These are phyloP conservation scores for Burhinus bistriatus DNA, from an alignment of 2,113 vertebrate genomes.

Conservation along the genomic window DNA sequence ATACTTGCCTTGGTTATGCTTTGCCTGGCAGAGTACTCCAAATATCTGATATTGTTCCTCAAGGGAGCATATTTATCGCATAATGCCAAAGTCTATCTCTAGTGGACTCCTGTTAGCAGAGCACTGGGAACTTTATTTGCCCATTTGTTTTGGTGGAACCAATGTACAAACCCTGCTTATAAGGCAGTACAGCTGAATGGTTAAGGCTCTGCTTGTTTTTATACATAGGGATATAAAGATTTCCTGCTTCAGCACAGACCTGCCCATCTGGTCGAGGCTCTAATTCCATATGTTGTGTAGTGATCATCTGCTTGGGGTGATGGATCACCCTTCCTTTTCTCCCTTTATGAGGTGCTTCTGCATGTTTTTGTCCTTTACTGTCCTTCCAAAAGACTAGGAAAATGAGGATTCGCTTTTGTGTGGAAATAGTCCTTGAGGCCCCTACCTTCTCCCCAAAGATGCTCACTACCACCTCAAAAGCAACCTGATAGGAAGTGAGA, in stretches of 20 bases:
- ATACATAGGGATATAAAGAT: background rate
- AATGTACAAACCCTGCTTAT: background rate
- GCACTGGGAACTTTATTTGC: background rate
- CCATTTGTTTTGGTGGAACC: background rate
- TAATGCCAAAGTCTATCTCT: background rate
- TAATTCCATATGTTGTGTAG: background rate
- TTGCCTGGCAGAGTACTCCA: background rate
- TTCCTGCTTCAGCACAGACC: background rate
- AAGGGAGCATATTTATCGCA: background rate
- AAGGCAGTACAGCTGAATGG: background rate
- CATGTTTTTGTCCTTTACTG: background rate
- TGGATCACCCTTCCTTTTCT: background rate
- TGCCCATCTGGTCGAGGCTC: background rate
- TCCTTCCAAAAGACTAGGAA: background rate
- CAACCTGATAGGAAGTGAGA: background rate
- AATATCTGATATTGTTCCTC: background rate
- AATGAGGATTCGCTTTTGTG: background rate
- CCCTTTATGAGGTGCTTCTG: background rate
- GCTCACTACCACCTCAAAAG: background rate
- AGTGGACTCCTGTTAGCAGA: background rate
- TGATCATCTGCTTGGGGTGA: background rate
- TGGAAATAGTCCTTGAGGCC: background rate
- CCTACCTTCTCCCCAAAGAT: background rate
- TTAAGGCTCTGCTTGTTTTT: background rate
- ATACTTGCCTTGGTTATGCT: accelerated